Percentiles rank a stretch among this genome's conserved stretches.
Conservation (phyloP, 2,797 vertebrate species). For the Neopelma chrysocephalum region DNA sequence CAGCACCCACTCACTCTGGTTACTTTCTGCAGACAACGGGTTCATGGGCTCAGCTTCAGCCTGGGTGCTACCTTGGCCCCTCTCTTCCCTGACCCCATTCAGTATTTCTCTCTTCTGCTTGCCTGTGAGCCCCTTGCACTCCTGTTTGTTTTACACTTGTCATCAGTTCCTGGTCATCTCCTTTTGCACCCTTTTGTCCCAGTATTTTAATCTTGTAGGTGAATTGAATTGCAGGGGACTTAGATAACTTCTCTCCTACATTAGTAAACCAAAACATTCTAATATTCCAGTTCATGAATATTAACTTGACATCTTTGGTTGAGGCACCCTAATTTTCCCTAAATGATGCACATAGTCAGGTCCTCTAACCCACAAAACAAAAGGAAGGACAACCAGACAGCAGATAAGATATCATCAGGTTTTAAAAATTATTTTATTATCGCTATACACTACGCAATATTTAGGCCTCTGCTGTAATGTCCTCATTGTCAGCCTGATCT, state of each 20-base stretch:
- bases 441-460: background rate
- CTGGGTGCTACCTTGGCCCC: background rate
- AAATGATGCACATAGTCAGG: background rate
- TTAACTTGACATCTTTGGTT: background rate
- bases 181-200: background rate
- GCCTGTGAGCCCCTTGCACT: rapidly evolving
- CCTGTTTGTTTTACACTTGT: background rate
- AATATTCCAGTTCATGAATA: background rate
- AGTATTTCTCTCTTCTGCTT: background rate
- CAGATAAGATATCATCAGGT: background rate
- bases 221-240: background rate
- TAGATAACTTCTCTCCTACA: background rate
- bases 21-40: rapidly evolving
- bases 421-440: background rate
- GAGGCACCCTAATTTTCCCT: background rate
- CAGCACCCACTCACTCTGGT: background rate
- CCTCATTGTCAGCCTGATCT: background rate
- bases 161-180: background rate
- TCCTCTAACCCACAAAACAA: background rate
- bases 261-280: background rate
- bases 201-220: background rate
- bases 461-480: background rate
- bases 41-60: background rate
- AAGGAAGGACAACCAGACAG: background rate
- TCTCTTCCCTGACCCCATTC: background rate